A percentile compares a stretch with the other conserved stretches of the same genome.
phyloP scores from a whole-genome alignment of 2,797 vertebrate genomes.

The Luscinia luscinia region DNA sequence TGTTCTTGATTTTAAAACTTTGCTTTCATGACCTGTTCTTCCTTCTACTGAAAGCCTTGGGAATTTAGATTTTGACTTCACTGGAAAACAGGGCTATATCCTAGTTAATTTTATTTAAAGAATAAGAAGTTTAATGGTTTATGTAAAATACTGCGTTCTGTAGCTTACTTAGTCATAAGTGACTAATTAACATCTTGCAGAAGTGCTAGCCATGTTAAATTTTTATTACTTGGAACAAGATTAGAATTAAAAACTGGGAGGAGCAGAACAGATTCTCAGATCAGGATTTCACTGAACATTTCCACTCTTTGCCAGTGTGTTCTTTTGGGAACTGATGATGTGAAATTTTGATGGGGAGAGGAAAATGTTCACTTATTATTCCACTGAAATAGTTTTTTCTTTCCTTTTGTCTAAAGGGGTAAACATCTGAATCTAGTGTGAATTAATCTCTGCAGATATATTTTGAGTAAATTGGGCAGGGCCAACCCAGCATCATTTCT shows the following conservation, averaged over 20 bases:
- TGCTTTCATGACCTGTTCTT: background rate
- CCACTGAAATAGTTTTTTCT: background rate
- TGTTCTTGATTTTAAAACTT: background rate
- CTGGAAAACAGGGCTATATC: background rate
- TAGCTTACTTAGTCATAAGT: constrained; percentile 28
- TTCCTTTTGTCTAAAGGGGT: background rate
- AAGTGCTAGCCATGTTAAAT: background rate
- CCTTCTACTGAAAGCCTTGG: background rate
- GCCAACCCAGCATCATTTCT: background rate
- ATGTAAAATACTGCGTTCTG: background rate
- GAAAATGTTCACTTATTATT: background rate
- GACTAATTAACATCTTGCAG: constrained; percentile 35
- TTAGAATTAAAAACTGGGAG: background rate
- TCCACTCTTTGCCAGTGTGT: background rate
- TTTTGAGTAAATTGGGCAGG: background rate
- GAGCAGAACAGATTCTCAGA: background rate
- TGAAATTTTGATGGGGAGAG: background rate
- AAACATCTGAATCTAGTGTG: background rate
- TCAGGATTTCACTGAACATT: background rate
- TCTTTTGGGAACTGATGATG: background rate
- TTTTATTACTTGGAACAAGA: constrained; percentile 31
- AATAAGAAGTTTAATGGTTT: background rate
- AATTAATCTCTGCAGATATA: background rate
- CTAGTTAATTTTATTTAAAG: constrained; percentile 10
- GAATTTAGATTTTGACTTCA: background rate